A percentile compares a stretch with the other conserved stretches of the same genome.
Evolutionary conservation across 2,797 vertebrate species (phyloP).

Genomic region (Gorsachius magnificus): DNA sequence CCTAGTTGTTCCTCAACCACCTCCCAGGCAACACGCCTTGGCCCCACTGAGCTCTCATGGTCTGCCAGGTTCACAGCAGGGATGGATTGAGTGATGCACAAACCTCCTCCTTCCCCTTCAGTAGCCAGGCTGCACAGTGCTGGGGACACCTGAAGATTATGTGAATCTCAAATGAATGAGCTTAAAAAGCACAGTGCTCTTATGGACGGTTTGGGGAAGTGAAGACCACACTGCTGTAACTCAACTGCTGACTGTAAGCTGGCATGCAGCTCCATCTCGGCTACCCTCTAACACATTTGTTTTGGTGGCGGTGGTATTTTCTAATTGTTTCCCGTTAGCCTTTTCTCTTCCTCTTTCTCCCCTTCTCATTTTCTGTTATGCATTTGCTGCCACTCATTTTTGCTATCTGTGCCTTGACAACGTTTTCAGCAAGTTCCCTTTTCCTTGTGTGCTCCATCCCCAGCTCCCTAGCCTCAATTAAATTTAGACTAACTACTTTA

Average conservation of each 20-base stretch:
- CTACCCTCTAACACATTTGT: neutral
- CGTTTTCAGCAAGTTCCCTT: conserved; percentile 46
- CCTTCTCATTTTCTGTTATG: conserved; percentile 22
- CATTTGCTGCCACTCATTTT: neutral
- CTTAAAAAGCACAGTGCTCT: neutral
- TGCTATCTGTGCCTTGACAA: neutral
- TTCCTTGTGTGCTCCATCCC: neutral
- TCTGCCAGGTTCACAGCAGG: neutral
- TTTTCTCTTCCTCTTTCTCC: conserved; percentile 28
- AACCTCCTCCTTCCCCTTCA: neutral
- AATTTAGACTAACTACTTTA: neutral
- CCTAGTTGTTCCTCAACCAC: neutral
- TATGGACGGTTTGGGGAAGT: neutral
- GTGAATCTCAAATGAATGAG: neutral
- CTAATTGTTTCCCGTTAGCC: conserved; percentile 2
- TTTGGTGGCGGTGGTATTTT: neutral
- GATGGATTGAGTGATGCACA: neutral
- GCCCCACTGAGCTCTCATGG: neutral
- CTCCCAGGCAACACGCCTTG: neutral
- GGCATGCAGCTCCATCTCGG: neutral
- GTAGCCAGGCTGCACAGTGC: neutral
- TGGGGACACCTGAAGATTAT: neutral
- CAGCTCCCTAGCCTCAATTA: conserved; percentile 7
- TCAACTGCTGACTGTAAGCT: neutral
- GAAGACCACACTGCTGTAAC: neutral